Evolutionary conservation across 2,888 invertebrate species (phyloP).

Genomic region (Cephus pygmeus): DNA sequence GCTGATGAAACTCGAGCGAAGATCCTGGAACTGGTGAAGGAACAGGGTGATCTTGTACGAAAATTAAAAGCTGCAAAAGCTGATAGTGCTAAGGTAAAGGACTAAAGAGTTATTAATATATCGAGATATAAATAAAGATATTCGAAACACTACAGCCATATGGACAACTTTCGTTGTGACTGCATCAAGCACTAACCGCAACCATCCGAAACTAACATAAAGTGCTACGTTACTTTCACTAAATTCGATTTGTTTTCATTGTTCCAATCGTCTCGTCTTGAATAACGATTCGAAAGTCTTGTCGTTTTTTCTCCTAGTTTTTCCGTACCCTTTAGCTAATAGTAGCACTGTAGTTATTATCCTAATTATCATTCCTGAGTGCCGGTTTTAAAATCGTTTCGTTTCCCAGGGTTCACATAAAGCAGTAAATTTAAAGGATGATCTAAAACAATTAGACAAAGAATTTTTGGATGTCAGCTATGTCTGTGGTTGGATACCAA

Average conservation of each 20-base stretch:
- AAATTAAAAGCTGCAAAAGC: constrained; percentile 85
- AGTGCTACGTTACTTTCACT: constrained; percentile 7
- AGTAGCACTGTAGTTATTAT: not conserved
- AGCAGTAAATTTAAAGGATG: constrained; percentile 30
- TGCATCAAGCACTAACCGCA: not conserved
- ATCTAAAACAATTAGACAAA: constrained; percentile 56
- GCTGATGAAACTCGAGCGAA: constrained; percentile 67
- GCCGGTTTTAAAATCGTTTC: constrained; percentile 10
- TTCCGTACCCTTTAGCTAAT: not conserved
- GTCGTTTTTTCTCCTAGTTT: not conserved
- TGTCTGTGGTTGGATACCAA: constrained; percentile 70
- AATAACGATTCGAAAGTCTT: not conserved
- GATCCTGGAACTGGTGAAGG: constrained; percentile 73
- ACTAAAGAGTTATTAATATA: not conserved
- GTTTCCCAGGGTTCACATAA: constrained; percentile 23
- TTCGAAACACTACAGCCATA: constrained; percentile 14
- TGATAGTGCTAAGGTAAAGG: constrained; percentile 77
- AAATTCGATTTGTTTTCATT: not conserved
- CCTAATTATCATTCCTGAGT: not conserved
- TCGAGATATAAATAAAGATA: constrained; percentile 5
- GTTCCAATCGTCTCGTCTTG: not conserved
- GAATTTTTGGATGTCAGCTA: constrained; percentile 71
- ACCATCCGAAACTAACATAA: constrained; percentile 8
- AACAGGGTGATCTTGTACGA: constrained; percentile 84
- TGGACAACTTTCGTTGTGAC: constrained; percentile 2